A percentile compares a stretch with the other conserved stretches of the same genome.
Evolutionary conservation across 2,797 vertebrate genomes (phyloP).

Genomic region (Gymnoscopelus microlampas): DNA sequence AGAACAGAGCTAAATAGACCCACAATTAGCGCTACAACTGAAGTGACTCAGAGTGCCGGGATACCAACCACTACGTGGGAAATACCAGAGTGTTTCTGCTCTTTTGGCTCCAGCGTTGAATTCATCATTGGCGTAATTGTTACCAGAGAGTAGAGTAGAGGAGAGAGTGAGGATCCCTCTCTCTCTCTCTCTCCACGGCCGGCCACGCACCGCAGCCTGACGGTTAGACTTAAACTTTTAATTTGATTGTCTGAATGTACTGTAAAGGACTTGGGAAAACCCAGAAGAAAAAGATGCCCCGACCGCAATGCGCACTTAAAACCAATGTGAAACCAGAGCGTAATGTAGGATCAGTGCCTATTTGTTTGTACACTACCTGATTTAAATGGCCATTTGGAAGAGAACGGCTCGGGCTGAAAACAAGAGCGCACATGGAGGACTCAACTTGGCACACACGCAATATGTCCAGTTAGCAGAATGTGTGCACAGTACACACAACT

Average conservation of each 20-base stretch:
- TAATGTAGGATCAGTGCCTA: no score
- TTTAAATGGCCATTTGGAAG: constrained; percentile 52
- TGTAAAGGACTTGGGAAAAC: constrained; percentile 28
- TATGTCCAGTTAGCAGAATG: no score
- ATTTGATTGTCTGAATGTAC: constrained; percentile 57
- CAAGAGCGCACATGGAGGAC: no score
- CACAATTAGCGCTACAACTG: neutral
- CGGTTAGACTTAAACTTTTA: constrained; percentile 57
- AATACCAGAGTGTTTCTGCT: constrained; percentile 56
- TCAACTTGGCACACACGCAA: no score
- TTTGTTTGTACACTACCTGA: constrained; percentile 11
- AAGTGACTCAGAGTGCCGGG: constrained; percentile 13
- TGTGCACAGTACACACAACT: no score
- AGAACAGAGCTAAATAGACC: neutral
- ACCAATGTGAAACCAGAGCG: constrained; percentile 24
- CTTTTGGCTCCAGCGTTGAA: constrained; percentile 58
- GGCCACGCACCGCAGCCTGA: constrained; percentile 27
- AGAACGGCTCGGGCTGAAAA: neutral
- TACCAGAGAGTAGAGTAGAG: constrained; percentile 74
- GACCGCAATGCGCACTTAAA: constrained; percentile 35
- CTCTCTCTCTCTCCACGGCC: constrained; percentile 10
- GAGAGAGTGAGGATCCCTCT: constrained; percentile 10
- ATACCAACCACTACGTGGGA: constrained; percentile 51
- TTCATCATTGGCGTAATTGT: constrained; percentile 75
- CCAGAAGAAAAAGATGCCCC: constrained; percentile 27